phyloP scores from a whole-genome alignment of 2,797 vertebrate genomes.

The Bradypodion ventrale region DNA sequence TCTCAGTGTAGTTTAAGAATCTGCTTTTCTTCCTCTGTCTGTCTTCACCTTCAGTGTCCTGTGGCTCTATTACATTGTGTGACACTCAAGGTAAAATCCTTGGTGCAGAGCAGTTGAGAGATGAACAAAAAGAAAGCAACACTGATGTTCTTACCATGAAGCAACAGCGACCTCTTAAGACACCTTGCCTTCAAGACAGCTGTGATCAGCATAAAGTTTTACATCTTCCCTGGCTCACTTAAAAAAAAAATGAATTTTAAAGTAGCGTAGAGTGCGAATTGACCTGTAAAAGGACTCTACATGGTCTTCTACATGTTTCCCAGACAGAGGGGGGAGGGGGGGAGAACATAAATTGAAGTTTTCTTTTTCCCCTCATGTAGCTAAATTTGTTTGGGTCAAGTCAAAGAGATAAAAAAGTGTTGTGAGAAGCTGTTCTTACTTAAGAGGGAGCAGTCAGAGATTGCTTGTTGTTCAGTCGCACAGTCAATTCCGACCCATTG shows the following conservation, averaged over 20 bases:
- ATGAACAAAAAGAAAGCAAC: slow-evolving; percentile 25
- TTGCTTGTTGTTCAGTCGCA: no score
- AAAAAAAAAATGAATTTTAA: neutral
- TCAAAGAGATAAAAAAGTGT: neutral
- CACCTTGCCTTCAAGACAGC: neutral
- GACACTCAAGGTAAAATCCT: slow-evolving; percentile 39
- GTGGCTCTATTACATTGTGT: slow-evolving; percentile 42
- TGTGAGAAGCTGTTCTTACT: neutral
- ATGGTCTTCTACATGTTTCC: neutral
- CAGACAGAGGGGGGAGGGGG: neutral
- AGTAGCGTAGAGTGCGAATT: neutral
- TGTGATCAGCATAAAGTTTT: neutral
- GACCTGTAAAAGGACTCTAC: neutral
- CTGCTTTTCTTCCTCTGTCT: neutral
- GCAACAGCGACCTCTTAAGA: slow-evolving; percentile 68
- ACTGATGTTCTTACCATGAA: neutral
- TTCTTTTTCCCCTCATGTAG: neutral
- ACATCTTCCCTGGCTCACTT: neutral
- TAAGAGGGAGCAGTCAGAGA: neutral
- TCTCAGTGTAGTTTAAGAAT: neutral
- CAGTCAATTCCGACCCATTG: no score
- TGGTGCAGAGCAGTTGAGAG: slow-evolving; percentile 14
- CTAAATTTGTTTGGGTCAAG: neutral
- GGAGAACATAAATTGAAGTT: neutral
- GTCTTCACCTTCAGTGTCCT: slow-evolving; percentile 1